Evolutionary conservation across 2,113 vertebrate species (phyloP).

Genomic region (Percina caprodes): DNA sequence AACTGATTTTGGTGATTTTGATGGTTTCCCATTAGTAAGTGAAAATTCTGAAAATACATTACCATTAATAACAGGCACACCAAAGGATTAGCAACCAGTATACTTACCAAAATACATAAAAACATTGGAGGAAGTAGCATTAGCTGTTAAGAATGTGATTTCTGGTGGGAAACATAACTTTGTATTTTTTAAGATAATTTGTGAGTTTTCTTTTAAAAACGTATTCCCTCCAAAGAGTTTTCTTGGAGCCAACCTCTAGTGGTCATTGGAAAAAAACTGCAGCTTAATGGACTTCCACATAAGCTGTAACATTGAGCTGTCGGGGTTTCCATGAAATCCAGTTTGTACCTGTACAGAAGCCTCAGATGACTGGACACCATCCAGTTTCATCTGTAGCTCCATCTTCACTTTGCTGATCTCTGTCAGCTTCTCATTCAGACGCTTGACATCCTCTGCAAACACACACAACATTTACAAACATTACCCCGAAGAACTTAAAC

Average conservation of each 20-base stretch:
- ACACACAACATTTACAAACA: background rate
- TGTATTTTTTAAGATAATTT: background rate
- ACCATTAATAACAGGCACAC: background rate
- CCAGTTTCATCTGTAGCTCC: constrained; percentile 94
- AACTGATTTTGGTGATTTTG: no score
- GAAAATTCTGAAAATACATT: background rate
- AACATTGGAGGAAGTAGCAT: background rate
- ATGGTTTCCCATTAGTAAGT: background rate
- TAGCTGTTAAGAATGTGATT: background rate
- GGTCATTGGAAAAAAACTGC: background rate
- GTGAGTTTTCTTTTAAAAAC: background rate
- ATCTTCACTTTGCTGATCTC: constrained; percentile 90
- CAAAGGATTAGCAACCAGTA: background rate
- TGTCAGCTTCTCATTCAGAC: constrained; percentile 90
- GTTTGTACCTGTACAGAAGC: constrained; percentile 89
- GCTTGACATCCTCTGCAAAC: constrained; percentile 90
- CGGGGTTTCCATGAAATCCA: background rate
- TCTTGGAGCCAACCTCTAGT: background rate
- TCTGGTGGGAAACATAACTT: background rate
- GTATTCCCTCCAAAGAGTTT: background rate
- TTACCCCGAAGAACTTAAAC: background rate
- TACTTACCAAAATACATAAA: background rate
- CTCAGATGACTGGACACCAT: constrained; percentile 92
- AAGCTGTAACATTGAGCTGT: background rate
- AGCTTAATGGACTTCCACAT: background rate